These are phyloP conservation scores for Oreotrochilus melanogaster DNA, from an alignment of 2,113 vertebrate genomes.

Conservation along the genomic window DNA sequence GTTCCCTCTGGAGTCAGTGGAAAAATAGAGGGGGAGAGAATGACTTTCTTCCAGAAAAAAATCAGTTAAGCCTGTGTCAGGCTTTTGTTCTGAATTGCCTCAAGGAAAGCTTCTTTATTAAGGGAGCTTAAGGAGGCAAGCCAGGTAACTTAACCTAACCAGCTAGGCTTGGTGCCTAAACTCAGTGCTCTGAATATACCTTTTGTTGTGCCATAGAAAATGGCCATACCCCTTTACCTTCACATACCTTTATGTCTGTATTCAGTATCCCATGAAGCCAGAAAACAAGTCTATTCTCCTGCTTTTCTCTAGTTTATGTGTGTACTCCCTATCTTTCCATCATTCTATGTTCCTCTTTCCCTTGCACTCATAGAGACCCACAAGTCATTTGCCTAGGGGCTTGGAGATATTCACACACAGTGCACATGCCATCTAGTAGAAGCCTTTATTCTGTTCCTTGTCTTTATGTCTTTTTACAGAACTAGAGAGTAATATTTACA, in stretches of 20 bases:
- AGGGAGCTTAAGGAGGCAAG: background rate
- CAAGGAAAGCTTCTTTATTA: background rate
- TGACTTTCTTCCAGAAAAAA: background rate
- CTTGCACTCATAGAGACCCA: background rate
- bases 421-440: background rate
- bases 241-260: rapidly evolving
- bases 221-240: no score
- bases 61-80: background rate
- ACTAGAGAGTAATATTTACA: background rate
- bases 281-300: background rate
- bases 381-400: background rate
- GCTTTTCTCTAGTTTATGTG: background rate
- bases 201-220: background rate
- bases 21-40: background rate
- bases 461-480: background rate
- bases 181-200: background rate
- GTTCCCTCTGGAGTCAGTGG: background rate
- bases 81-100: background rate
- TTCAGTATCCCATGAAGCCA: rapidly evolving
- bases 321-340: background rate
- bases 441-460: background rate
- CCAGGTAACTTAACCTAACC: background rate
- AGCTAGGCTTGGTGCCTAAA: background rate
- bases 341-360: background rate
- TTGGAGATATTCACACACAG: background rate